A percentile compares a stretch with the other conserved stretches of the same genome.
These are phyloP conservation scores for Drosophila recens DNA, from an alignment of 2,888 invertebrate species.

Conservation along the genomic window DNA sequence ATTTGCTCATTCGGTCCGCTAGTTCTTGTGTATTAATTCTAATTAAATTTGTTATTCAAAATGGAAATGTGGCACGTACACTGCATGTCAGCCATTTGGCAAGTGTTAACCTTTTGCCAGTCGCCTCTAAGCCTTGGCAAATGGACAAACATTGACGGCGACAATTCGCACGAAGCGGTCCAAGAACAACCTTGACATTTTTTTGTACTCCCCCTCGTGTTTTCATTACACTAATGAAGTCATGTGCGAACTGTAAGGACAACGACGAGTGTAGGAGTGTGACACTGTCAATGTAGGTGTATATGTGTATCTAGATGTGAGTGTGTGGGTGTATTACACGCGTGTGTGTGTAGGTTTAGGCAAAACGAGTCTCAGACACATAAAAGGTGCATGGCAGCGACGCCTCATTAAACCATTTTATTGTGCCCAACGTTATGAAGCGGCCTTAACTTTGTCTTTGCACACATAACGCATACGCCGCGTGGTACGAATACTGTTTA, in stretches of 20 bases:
- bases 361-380: slow-evolving; percentile 68
- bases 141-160: slow-evolving; percentile 69
- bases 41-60: slow-evolving; percentile 80
- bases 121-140: slow-evolving; percentile 64
- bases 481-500: slow-evolving; percentile 39
- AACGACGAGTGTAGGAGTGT: slow-evolving; percentile 21
- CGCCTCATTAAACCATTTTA: slow-evolving; percentile 82
- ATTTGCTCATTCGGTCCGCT: slow-evolving; percentile 25
- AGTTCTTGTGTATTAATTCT: slow-evolving; percentile 71
- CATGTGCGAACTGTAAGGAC: slow-evolving; percentile 65
- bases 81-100: slow-evolving; percentile 69
- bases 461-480: slow-evolving; percentile 67
- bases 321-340: not conserved
- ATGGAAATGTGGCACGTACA: slow-evolving; percentile 73
- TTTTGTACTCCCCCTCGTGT: slow-evolving; percentile 59
- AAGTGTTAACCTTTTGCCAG: slow-evolving; percentile 79
- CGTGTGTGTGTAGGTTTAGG: slow-evolving; percentile 27
- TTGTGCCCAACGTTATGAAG: slow-evolving; percentile 61
- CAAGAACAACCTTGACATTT: slow-evolving; percentile 76
- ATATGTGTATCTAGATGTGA: slow-evolving; percentile 14
- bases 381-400: slow-evolving; percentile 76
- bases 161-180: slow-evolving; percentile 64
- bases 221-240: slow-evolving; percentile 82
- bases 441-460: slow-evolving; percentile 70
- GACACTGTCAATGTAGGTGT: slow-evolving; percentile 18